Base-by-base conservation (phyloP, 1,140 invertebrate species). In the Rhysida immarginata region DNA sequence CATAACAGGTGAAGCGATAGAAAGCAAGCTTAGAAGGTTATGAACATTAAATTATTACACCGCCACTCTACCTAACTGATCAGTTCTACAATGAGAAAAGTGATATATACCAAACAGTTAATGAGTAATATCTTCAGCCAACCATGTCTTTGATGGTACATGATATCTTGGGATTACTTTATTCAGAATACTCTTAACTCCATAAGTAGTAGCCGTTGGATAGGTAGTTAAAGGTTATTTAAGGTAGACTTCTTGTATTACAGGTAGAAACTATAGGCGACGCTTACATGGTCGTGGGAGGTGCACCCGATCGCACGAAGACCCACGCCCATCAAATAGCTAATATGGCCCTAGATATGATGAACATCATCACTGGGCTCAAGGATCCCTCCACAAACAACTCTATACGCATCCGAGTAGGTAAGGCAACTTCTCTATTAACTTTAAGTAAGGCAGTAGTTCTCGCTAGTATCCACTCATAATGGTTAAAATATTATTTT, bases 261-360 rank as follows among this genome's bases (percentile, higher is more conserved):
- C 61, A 93, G 88, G 89, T 96, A 5, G 94, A 96, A 72, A 96
- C 93, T 0, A 96, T 96, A 62, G 92, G 93, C 0, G 91, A 95
- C 67, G 91, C 92, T 0, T 96, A 96, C 65, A 96, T 96, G 91
- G 89, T 95, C 1, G 91, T 96, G 1, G 90, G 87, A 16, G 95
- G 94, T 0, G 87, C 92, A 14, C 94, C 94, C 0, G 87, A 92
- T 56, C 83, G 84, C 62, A 84, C 89, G 67, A 77, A 76, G 42
- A 85, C 91, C 66, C 94, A 97, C 66, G 91, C 91, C 0, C 85
- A 91, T 67, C 83, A 85, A 61, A 90, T 97, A 16, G 96, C 92
- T 64, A 85, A 94, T 68, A 92, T 98, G 87, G 91, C 93, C 0
- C 70, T 97, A 20, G 93, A 96, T 65, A 95, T 97, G 92, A 78